Percentiles rank a stretch among this genome's conserved stretches.
Evolutionary conservation across 2,888 invertebrate species (phyloP).

Genomic region (Arenicola marina): DNA sequence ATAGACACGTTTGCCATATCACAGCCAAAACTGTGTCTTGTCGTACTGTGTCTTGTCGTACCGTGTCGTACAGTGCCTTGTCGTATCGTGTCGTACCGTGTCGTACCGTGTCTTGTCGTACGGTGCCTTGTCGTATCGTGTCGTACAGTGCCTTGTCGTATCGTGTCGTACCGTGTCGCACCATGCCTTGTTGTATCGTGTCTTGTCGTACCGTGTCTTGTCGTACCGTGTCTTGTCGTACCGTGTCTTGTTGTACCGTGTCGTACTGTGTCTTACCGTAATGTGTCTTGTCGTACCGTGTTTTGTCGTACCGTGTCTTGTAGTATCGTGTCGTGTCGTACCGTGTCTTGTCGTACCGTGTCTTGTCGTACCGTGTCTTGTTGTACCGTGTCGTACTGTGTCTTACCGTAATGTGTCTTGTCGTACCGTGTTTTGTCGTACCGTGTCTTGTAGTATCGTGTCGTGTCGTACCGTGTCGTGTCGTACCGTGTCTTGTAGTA

Average conservation of each 20-base stretch:
- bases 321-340: conserved; percentile 1
- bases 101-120: conserved; percentile 1
- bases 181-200: background rate
- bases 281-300: too few species aligned
- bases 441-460: conserved; percentile 2
- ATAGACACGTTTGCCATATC: too few species aligned
- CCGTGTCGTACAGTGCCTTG: background rate
- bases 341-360: background rate
- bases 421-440: too few species aligned
- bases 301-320: too few species aligned
- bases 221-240: conserved; percentile 3
- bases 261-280: too few species aligned
- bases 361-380: too few species aligned
- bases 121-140: conserved; percentile 8
- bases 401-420: too few species aligned
- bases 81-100: conserved; percentile 3
- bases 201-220: conserved; percentile 2
- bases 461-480: conserved; percentile 1
- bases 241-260: too few species aligned
- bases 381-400: too few species aligned
- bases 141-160: conserved; percentile 29
- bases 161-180: conserved; percentile 13
- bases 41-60: too few species aligned
- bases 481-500: too few species aligned
- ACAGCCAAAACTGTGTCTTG: too few species aligned